phyloP scores from a whole-genome alignment of 2,113 vertebrate genomes.

The Mus spicilegus region DNA sequence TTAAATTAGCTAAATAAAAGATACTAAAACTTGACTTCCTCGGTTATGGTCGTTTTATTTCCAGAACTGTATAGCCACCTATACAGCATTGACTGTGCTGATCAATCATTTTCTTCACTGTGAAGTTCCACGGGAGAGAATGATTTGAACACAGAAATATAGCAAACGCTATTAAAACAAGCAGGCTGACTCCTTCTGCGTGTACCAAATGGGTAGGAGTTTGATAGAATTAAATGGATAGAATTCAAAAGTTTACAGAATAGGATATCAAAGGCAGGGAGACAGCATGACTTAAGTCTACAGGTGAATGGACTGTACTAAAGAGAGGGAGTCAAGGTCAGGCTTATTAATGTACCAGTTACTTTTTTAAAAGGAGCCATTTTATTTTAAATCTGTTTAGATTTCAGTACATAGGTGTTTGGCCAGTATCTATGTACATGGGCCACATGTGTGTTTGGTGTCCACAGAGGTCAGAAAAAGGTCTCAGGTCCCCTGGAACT shows the following conservation, averaged over 20 bases:
- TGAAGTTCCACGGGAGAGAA: background rate
- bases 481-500: background rate
- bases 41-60: background rate
- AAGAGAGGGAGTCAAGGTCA: too few species aligned
- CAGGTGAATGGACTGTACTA: background rate
- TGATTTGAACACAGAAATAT: constrained; percentile 6
- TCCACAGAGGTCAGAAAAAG: background rate
- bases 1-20: constrained; percentile 41
- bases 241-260: background rate
- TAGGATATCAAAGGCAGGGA: background rate
- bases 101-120: background rate
- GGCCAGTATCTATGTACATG: background rate
- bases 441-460: background rate
- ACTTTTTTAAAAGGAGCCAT: background rate
- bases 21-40: background rate
- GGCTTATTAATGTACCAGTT: background rate
- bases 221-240: background rate
- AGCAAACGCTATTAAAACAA: background rate
- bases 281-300: background rate
- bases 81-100: background rate
- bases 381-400: background rate
- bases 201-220: background rate
- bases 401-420: background rate
- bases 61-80: background rate
- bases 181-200: background rate